Base-by-base conservation (phyloP, 2,888 invertebrate species). In the Brachypalpus laphriformis region DNA sequence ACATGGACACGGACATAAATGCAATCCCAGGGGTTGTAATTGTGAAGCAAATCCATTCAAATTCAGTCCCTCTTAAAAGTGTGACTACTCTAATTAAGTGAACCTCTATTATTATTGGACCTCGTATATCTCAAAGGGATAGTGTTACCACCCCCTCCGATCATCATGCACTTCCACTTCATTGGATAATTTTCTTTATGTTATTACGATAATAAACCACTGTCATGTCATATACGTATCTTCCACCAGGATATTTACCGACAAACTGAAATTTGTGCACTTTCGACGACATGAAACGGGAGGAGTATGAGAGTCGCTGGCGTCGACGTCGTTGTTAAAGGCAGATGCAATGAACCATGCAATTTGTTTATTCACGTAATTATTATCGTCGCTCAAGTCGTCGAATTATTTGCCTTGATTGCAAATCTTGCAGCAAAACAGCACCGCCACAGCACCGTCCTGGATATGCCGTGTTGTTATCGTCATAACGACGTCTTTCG, bases 361-460 rank as follows among this genome's bases (percentile, higher is more conserved):
- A 82, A 82, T 82, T 82, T 82, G 82, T 82, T 77, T 82, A 72
- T 72, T 77, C 78, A 37, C 22, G 54, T 78, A 72, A 78, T 82
- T 72, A 82, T 72, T 59, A 72, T 61, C 78, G 54, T 56, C 61
- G 71, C 37, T 72, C 66, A 54, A 70, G 63, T 71, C 65, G 47
- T 82, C 59, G 76, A 76, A 82, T 76, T 59, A 82, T 76, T 66
- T 72, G 77, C 71, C 72, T 77, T 82, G 82, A 76, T 82, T 70
- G 51, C 63, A 56, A 66, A 37, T 71, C 65, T 71, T 54, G 25
- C 51, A 76, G 40, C 47, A 65, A 42, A 59, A 54, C 70, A 20
- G 1, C 34, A 18, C 25, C 25, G 5, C 5, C 34, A 34, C 34
- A 34, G 4, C 9, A 34, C 40, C 66, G 31, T 40, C 54, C 22